phyloP scores from a whole-genome alignment of 1,140 invertebrate genomes.

The Acromyrmex charruanus region DNA sequence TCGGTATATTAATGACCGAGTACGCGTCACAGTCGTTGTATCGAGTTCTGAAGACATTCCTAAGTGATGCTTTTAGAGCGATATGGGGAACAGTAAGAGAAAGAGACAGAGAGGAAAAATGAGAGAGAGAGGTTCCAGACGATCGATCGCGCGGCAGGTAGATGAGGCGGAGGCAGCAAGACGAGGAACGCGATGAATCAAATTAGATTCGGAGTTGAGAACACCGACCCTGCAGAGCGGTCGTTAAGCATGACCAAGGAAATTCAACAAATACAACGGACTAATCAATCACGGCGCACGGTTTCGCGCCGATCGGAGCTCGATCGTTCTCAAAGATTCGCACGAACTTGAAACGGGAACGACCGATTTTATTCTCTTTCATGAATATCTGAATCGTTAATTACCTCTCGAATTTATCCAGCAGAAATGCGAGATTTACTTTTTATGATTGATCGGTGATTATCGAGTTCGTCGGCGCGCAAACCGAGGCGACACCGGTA shows the following conservation, averaged over 20 bases:
- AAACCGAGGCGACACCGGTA: conserved; percentile 24
- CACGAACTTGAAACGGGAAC: not conserved
- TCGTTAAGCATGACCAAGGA: conserved; percentile 31
- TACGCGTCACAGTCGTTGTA: conserved; percentile 20
- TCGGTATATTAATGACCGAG: conserved; percentile 52
- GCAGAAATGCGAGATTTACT: not conserved
- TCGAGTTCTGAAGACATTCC: conserved; percentile 44
- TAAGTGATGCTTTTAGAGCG: conserved; percentile 35
- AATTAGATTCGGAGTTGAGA: conserved; percentile 30
- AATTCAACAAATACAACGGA: conserved; percentile 50
- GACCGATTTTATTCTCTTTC: conserved; percentile 1
- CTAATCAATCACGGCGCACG: conserved; percentile 41
- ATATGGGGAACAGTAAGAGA: not conserved
- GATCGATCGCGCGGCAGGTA: conserved; percentile 40
- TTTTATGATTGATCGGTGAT: not conserved
- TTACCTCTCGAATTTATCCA: not conserved
- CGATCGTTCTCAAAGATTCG: conserved; percentile 8
- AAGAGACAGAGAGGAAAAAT: not conserved
- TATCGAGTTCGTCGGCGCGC: conserved; percentile 14
- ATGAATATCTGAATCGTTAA: not conserved
- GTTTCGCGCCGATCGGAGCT: conserved; percentile 24
- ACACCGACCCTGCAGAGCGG: conserved; percentile 22
- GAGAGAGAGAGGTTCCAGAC: conserved; percentile 46
- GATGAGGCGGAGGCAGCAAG: conserved; percentile 12
- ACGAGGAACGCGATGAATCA: conserved; percentile 14